Base-by-base conservation (phyloP, 1,140 invertebrate species). In the Diuraphis noxia region DNA sequence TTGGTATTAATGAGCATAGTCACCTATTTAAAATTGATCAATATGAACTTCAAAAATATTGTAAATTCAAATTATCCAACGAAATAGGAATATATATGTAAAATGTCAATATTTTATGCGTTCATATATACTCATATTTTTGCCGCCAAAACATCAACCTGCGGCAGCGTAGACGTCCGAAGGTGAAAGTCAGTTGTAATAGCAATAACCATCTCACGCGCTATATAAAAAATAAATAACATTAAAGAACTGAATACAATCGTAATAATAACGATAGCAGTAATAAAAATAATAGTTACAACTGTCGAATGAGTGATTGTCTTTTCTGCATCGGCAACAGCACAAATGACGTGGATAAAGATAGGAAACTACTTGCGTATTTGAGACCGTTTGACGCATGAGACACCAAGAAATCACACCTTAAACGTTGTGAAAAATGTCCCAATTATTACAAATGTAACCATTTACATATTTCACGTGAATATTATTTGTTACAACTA, bases 161-260 rank as follows among this genome's bases (percentile, higher is more conserved):
- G 56, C 56, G 56, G 86, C 86, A 63, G 30, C 21, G 25, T 88
- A 19, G 25, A 88, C 10, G 86, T 63, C 86, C 21, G 86, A 88
- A 88, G 86, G 86, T 88, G 86, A 88, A 88, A 88, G 86, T 88
- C 86, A 63, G 86, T 88, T 88, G 52, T 88, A 88, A 63, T 52
- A 25, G 49, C 36, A 88, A n/a, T 63, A 88, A 88, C 63, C 49
- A 88, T 63, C 49, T 40, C 86, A 38, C 17, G 30, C 86, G 36
- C 49, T n/a, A 88, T 17, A 40, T 40, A 40, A 40, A 38, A 49
- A 21, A 52, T 23, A 72, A 72, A 72, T 63, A n/a, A n/a, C n/a
- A 72, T 72, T 72, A 72, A 72, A 72, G 49, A 46, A 85, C 30
- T 3, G 49, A 63, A 40, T 41, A 88, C 49, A 88, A 88, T 88